A percentile compares a stretch with the other conserved stretches of the same genome.
phyloP scores from a whole-genome alignment of 2,888 invertebrate species.

The Andrena dorsata region DNA sequence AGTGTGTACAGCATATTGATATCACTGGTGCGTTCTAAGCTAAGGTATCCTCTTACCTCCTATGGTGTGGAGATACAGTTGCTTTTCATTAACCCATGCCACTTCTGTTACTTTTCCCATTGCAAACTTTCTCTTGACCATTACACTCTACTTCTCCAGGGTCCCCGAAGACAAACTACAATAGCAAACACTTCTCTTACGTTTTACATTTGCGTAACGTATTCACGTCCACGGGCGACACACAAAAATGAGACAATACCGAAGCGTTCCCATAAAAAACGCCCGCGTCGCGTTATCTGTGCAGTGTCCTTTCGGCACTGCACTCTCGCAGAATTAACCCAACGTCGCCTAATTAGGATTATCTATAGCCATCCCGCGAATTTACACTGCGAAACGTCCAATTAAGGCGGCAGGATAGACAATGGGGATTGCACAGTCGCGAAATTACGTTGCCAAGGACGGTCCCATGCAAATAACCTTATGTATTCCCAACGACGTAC shows the following conservation, averaged over 20 bases:
- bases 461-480: conserved; percentile 64
- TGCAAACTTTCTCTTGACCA: neutral
- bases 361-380: conserved; percentile 71
- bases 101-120: no score
- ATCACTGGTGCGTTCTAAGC: no score
- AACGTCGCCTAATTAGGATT: conserved; percentile 74
- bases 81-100: no score
- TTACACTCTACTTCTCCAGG: neutral
- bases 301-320: conserved; percentile 37
- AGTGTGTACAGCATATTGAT: no score
- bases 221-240: neutral
- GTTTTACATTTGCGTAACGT: neutral
- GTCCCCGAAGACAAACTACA: neutral
- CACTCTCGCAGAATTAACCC: conserved; percentile 59
- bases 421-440: conserved; percentile 64
- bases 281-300: conserved; percentile 17
- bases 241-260: neutral
- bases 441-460: conserved; percentile 63
- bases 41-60: no score
- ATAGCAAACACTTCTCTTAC: neutral
- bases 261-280: conserved; percentile 19
- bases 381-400: conserved; percentile 79
- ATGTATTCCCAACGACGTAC: conserved; percentile 49
- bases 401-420: conserved; percentile 74
- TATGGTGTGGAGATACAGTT: no score